Evolutionary conservation across 37 sponge, comb jelly and placozoan genomes (phyloP).

Genomic region (Diacarnus erythraeanus): DNA sequence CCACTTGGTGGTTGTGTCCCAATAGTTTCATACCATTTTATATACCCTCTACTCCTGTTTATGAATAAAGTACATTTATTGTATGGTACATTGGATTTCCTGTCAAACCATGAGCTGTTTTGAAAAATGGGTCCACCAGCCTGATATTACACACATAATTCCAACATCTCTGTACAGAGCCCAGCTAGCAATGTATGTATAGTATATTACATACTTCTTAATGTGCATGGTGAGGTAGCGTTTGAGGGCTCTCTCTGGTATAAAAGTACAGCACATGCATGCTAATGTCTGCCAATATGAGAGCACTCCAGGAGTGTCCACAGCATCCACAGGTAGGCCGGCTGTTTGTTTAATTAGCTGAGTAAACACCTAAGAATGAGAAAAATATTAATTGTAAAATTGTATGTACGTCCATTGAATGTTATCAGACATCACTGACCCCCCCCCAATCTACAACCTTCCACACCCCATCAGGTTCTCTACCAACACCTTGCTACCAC

Average conservation of each 20-base stretch:
- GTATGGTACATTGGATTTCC: too few species aligned
- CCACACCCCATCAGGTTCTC: too few species aligned
- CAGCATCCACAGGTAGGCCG: conserved; percentile 32
- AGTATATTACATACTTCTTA: conserved; percentile 49
- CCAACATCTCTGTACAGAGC: background rate
- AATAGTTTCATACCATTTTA: too few species aligned
- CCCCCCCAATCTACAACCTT: too few species aligned
- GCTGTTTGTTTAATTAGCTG: conserved; percentile 98
- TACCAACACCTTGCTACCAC: too few species aligned
- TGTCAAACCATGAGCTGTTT: too few species aligned
- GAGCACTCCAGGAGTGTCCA: conserved; percentile 59
- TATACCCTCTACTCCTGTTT: too few species aligned
- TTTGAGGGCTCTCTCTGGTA: conserved; percentile 84
- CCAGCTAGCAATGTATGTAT: too few species aligned
- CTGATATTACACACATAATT: background rate
- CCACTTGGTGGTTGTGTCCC: too few species aligned
- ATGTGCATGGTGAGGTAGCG: conserved; percentile 83
- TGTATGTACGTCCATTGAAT: too few species aligned
- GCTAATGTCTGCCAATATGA: conserved; percentile 87
- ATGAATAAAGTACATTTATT: too few species aligned
- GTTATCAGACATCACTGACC: too few species aligned
- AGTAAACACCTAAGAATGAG: conserved; percentile 73
- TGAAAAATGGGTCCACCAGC: background rate
- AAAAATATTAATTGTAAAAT: background rate
- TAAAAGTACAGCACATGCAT: conserved; percentile 83